Evolutionary conservation across 2,888 invertebrate species (phyloP), one percentile per base, ranked within the genome.

Genomic region (Phyllotreta cruciferae): DNA sequence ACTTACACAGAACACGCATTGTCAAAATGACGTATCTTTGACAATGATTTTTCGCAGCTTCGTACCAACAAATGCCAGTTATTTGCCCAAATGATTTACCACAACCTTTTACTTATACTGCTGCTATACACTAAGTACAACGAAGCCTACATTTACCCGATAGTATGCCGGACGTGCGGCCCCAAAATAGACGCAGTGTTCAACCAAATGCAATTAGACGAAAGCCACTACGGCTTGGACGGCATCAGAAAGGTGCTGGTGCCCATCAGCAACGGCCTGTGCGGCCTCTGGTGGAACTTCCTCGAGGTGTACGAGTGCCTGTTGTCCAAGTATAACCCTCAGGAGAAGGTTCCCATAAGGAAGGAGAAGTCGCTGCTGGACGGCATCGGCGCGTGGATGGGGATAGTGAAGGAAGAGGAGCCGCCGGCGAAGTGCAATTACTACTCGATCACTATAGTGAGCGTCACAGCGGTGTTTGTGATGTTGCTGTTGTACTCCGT

Each of bases 401-500:
- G 49, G 1, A n/a, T 35, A 10, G 35, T 35, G 9, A 49, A 49
- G 10, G 35, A 49, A 35, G 49, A 49, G 14, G 49, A 49, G 36
- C 35, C 35, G 6, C 34, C 9, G 11, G 5, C 8, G 2, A 49
- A 49, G 11, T 49, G 49, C 10, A 36, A 13, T 13, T 56, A 13
- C 47, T 45, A 14, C 9, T 44, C 42, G 7, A 35, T 44, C 6
- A 44, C 44, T 44, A 56, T 42, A 8, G 56, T 35, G 11, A 49
- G 49, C 36, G 34, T 49, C 10, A 36, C 35, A 4, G 8, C 36
- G 6, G 1, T 49, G 4, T 49, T 49, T 14, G 5, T 49, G 8
- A 35, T 35, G 10, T 49, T 35, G 2, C 49, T 49, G 7, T 49
- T 70, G 2, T 67, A 66, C 24, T 62, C 64, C 1, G 62, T 68